These are phyloP conservation scores for Xestia ashworthii DNA, from an alignment of 2,888 invertebrate species.

Conservation along the genomic window DNA sequence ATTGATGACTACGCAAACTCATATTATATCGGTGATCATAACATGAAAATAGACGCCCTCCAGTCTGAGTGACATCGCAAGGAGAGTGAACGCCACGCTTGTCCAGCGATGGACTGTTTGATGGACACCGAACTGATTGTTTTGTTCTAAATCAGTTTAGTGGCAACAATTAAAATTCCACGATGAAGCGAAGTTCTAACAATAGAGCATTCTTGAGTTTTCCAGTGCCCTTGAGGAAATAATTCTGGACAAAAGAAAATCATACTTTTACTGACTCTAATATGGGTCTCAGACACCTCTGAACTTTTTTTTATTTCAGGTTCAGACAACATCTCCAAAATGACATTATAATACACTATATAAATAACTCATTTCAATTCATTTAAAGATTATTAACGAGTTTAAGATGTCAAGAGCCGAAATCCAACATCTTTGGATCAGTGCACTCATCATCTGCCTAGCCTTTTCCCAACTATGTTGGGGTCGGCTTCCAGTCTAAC, in stretches of 20 bases:
- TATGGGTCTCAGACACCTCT: not conserved
- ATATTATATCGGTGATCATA: not conserved
- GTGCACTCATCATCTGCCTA: too few relatives aligned
- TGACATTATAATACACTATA: too few relatives aligned
- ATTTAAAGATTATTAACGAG: not conserved
- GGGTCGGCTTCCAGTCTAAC: too few relatives aligned
- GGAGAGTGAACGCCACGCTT: slow-evolving; percentile 44
- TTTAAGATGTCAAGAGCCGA: not conserved
- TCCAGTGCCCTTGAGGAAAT: slow-evolving; percentile 34
- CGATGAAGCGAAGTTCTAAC: slow-evolving; percentile 33
- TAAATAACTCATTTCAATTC: not conserved
- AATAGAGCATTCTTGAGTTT: slow-evolving; percentile 20
- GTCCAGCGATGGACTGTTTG: slow-evolving; percentile 39
- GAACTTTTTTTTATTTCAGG: too few relatives aligned
- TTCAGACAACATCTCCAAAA: too few relatives aligned
- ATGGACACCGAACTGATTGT: slow-evolving; percentile 54
- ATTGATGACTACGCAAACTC: not conserved
- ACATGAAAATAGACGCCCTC: slow-evolving; percentile 44
- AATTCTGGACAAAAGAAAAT: slow-evolving; percentile 5
- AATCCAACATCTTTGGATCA: not conserved
- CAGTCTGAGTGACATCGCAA: slow-evolving; percentile 54
- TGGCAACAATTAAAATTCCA: slow-evolving; percentile 45
- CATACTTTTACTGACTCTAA: not conserved
- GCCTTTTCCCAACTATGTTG: too few relatives aligned
- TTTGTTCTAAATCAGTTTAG: slow-evolving; percentile 31